phyloP scores from a whole-genome alignment of 2,113 vertebrate genomes.

The Meles meles region DNA sequence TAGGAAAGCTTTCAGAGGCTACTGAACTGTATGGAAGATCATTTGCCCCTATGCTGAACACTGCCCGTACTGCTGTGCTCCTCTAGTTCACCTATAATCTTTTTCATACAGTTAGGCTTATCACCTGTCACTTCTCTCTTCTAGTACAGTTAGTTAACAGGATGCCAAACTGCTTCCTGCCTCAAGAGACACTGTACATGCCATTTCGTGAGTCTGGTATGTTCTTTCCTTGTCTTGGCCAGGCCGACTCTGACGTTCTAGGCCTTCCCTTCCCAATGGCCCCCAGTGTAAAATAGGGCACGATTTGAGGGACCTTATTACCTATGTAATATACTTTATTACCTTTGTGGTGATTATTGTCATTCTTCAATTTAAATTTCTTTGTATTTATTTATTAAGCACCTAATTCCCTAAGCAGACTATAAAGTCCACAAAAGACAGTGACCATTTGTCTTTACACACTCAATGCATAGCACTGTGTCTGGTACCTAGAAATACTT shows the following conservation, averaged over 20 bases:
- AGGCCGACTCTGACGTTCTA: not conserved
- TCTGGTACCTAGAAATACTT: not conserved
- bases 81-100: not conserved
- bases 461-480: not conserved
- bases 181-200: not conserved
- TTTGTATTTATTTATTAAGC: not conserved
- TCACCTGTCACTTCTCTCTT: not conserved
- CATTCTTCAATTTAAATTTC: not conserved
- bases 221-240: not conserved
- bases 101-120: not conserved
- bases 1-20: not conserved
- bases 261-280: not conserved
- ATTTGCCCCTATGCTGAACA: not conserved
- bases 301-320: not conserved
- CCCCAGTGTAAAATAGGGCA: not conserved
- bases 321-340: not conserved
- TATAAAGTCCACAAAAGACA: not conserved
- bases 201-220: not conserved
- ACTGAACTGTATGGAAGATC: accelerated
- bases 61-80: not conserved
- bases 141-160: not conserved
- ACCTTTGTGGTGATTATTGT: not conserved
- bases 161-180: not conserved
- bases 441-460: not conserved
- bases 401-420: not conserved